These are phyloP conservation scores for Therioaphis trifolii DNA, from an alignment of 2,888 invertebrate genomes.

Conservation along the genomic window DNA sequence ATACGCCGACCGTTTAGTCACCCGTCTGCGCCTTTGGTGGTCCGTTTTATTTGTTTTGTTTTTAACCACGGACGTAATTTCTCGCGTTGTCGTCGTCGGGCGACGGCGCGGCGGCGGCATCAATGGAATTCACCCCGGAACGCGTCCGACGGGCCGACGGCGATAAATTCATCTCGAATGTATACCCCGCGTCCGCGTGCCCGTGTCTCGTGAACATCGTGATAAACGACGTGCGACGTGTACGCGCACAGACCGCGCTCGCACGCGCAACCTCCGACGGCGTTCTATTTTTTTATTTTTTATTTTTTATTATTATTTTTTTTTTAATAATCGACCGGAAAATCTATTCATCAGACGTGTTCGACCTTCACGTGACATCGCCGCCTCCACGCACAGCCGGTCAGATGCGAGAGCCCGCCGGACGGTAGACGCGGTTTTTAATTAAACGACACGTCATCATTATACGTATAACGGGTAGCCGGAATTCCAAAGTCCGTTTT, in stretches of 20 bases:
- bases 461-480: too few species aligned
- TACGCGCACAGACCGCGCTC: too few species aligned
- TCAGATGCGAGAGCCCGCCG: too few species aligned
- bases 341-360: not conserved
- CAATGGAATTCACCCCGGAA: not conserved
- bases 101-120: not conserved
- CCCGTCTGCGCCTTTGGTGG: too few species aligned
- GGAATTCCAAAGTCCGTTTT: not conserved
- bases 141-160: not conserved
- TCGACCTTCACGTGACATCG: too few species aligned
- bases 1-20: too few species aligned
- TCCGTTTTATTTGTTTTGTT: too few species aligned
- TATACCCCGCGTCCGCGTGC: not conserved
- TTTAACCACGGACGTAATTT: not conserved
- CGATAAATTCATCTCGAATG: slow-evolving; percentile 1
- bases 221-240: slow-evolving; percentile 17
- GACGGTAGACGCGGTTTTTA: not conserved
- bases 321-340: not conserved
- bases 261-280: not conserved
- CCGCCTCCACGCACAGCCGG: too few species aligned
- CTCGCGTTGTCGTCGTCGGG: too few species aligned
- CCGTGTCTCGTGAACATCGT: slow-evolving; percentile 2
- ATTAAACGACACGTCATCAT: not conserved
- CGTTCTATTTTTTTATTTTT: slow-evolving; percentile 3
- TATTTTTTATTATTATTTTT: too few species aligned